Evolutionary conservation across 2,888 invertebrate genomes (phyloP), one percentile per base, ranked within the genome.

Genomic region (Lacanobia oleracea): DNA sequence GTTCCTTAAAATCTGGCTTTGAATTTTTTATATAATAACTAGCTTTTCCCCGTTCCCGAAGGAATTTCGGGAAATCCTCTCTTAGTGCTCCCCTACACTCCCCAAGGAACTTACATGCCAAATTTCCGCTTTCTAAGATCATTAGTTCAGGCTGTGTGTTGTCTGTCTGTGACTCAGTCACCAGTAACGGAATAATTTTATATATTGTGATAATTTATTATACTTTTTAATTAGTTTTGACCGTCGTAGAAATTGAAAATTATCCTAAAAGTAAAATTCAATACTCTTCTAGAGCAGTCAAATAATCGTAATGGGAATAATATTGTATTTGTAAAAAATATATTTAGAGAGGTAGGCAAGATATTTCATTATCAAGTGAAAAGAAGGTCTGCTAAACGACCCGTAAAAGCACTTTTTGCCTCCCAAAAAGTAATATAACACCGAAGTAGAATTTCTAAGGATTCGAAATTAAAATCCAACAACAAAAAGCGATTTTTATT

Each of bases 401-500:
- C 4, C 27, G 4, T 53, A 21, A 54, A 16, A n/a, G 3, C 14
- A 27, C 16, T 40, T 64, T 64, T 37, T 53, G 12, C 33, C 2
- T 33, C 48, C 14, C 27, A 23, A 23, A 54, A 56, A 33, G 14
- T 74, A 64, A 74, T 50, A 50, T n/a, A 27, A 43, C 40, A 12
- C 9, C 12, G 1, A 7, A 43, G 1, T 18, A 10, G 12, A 27
- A 61, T 45, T 61, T 48, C 45, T 0, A 75, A 51, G n/a, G 10
- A 40, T 14, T 40, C 40, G 3, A 60, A 60, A 50, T 69, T 23
- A 16, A 40, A 68, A 48, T 54, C 18, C 14, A 60, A 40, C 16
- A 68, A 60, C 53, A 50, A 77, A 72, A 62, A 57, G 45, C 16
- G 57, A 37, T 61, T 48, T 61, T 40, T 7, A 48, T 59, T 57